phyloP scores from a whole-genome alignment of 2,797 vertebrate species.

The Characodon lateralis region DNA sequence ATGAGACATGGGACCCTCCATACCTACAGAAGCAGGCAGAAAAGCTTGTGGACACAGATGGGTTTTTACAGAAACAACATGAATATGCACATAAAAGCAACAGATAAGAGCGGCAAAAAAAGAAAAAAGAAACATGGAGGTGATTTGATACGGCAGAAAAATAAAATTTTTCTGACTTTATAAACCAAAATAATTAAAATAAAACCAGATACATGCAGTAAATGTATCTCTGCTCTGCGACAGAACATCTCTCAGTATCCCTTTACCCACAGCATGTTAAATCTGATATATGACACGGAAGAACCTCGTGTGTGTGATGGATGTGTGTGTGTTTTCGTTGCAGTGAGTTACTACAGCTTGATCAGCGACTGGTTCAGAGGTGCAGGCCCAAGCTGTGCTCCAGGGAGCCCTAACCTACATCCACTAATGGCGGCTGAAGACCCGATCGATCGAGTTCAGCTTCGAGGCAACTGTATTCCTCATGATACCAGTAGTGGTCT shows the following conservation, averaged over 20 bases:
- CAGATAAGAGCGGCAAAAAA: conserved; percentile 24
- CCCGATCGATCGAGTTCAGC: conserved; percentile 47
- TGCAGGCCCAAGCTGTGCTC: conserved; percentile 74
- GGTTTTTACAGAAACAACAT: conserved; percentile 10
- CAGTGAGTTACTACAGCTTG: conserved; percentile 9
- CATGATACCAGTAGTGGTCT: conserved; percentile 14
- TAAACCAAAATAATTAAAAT: conserved; percentile 38
- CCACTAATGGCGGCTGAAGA: conserved; percentile 46
- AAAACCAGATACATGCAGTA: conserved; percentile 27
- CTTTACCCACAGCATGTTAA: neutral
- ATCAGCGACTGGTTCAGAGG: conserved; percentile 46
- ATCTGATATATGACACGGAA: neutral
- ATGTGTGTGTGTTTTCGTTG: conserved; percentile 24
- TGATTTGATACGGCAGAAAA: conserved; percentile 68
- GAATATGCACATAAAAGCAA: conserved; percentile 50
- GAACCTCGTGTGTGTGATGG: conserved; percentile 11
- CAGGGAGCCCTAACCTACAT: conserved; percentile 61
- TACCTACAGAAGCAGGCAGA: conserved; percentile 80
- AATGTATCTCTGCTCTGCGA: neutral
- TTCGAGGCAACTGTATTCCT: conserved; percentile 38
- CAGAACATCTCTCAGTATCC: conserved; percentile 25
- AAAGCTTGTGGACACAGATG: conserved; percentile 34
- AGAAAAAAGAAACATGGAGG: conserved; percentile 66
- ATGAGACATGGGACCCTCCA: conserved; percentile 93
- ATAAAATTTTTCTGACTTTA: conserved; percentile 61